phyloP scores from a whole-genome alignment of 2,797 vertebrate species.

The Betta splendens region DNA sequence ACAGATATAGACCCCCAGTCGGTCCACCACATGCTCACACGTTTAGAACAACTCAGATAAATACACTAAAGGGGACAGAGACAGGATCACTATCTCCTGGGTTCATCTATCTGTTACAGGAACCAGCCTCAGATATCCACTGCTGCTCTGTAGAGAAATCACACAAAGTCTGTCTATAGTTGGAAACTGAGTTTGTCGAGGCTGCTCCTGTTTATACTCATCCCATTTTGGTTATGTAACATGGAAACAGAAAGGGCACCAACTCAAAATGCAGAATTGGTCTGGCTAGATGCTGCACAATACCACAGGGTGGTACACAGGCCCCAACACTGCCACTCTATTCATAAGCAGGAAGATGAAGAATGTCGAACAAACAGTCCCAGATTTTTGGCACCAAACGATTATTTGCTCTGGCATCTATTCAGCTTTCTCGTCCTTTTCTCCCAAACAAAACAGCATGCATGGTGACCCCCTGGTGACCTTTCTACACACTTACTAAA shows the following conservation, averaged over 20 bases:
- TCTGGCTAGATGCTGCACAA: constrained; percentile 50
- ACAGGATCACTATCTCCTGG: too few species aligned
- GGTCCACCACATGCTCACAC: too few species aligned
- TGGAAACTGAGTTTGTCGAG: constrained; percentile 40
- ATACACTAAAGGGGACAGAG: too few species aligned
- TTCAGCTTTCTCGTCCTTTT: constrained; percentile 25
- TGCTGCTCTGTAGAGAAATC: too few species aligned
- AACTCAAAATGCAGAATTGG: constrained; percentile 49
- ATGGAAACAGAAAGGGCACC: constrained; percentile 46
- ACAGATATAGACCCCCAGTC: too few species aligned
- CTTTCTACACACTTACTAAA: constrained; percentile 27
- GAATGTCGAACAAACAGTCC: constrained; percentile 62
- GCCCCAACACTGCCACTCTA: constrained; percentile 52
- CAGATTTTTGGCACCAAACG: constrained; percentile 34
- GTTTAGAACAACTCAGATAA: too few species aligned
- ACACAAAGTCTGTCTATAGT: constrained; percentile 26
- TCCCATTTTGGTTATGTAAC: constrained; percentile 62
- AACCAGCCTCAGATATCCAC: neutral
- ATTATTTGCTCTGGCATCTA: constrained; percentile 51
- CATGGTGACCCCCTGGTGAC: constrained; percentile 34
- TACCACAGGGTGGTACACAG: constrained; percentile 49
- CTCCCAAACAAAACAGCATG: constrained; percentile 10
- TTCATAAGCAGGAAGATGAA: constrained; percentile 68
- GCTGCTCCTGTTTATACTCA: constrained; percentile 46
- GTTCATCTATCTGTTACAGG: too few species aligned